Percentiles rank a stretch among this genome's conserved stretches.
Conservation (phyloP, 2,797 vertebrate species). For the Bryconaethiops microstoma region DNA sequence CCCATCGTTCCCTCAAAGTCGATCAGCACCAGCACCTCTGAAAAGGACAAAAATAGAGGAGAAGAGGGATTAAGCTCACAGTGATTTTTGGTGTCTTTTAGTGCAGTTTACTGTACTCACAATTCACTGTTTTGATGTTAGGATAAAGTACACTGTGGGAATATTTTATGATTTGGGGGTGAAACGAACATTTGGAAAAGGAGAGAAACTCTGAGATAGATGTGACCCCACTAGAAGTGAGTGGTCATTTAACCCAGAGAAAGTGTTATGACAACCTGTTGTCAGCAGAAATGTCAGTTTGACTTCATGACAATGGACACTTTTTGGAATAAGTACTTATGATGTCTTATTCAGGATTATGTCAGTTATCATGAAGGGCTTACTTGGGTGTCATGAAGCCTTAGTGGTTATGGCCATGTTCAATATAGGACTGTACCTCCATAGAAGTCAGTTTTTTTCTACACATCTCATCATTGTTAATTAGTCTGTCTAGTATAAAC, state of each 20-base stretch:
- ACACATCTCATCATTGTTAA: neutral
- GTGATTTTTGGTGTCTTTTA: neutral
- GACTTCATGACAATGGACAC: neutral
- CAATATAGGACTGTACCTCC: neutral
- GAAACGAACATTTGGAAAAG: neutral
- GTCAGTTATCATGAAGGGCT: neutral
- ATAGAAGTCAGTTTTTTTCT: too few relatives aligned
- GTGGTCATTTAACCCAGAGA: neutral
- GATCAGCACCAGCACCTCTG: slow-evolving; percentile 85
- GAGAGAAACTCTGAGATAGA: neutral
- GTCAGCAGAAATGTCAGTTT: neutral
- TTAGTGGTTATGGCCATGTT: neutral
- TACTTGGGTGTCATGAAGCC: too few relatives aligned
- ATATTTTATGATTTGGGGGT: neutral
- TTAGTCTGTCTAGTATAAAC: neutral
- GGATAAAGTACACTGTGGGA: neutral
- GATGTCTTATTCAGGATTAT: neutral
- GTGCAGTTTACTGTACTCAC: neutral
- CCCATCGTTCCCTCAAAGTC: slow-evolving; percentile 78
- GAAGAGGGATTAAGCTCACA: neutral
- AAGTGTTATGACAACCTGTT: neutral
- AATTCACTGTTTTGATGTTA: neutral
- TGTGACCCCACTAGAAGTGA: neutral
- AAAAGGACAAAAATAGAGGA: slow-evolving; percentile 1
- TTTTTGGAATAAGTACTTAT: neutral